These are phyloP conservation scores for Prunella himalayana DNA, from an alignment of 2,113 vertebrate species.

Conservation along the genomic window DNA sequence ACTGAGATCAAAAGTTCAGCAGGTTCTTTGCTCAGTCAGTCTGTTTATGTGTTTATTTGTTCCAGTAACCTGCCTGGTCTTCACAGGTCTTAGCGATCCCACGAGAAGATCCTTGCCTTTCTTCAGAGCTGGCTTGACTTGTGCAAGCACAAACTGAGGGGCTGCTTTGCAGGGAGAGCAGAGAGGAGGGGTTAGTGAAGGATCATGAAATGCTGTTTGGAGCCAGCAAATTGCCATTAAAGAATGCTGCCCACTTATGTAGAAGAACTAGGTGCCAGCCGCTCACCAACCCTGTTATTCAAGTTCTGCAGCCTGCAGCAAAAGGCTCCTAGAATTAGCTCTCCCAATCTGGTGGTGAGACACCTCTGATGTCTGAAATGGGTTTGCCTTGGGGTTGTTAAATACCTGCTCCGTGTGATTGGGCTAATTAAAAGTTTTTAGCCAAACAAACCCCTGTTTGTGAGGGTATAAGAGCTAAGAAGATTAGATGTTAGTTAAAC, in stretches of 20 bases:
- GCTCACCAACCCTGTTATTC: background rate
- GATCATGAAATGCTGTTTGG: background rate
- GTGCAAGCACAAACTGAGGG: background rate
- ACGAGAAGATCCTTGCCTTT: background rate
- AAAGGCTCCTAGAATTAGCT: slow-evolving; percentile 2
- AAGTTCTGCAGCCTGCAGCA: slow-evolving; percentile 10
- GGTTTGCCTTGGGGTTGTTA: slow-evolving; percentile 46
- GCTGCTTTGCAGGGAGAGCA: background rate
- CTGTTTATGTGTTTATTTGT: background rate
- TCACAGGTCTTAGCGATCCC: background rate
- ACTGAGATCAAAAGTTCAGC: background rate
- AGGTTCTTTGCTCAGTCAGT: background rate
- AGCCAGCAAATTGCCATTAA: background rate
- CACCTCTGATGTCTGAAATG: slow-evolving; percentile 29
- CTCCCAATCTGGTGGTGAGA: background rate
- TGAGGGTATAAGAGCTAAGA: slow-evolving; percentile 69
- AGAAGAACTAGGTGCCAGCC: slow-evolving; percentile 48
- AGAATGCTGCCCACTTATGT: slow-evolving; percentile 43
- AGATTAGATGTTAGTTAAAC: slow-evolving; percentile 74
- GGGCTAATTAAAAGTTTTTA: slow-evolving; percentile 61
- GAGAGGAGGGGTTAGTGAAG: background rate
- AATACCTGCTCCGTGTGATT: slow-evolving; percentile 65
- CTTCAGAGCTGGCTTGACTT: background rate
- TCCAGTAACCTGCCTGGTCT: background rate
- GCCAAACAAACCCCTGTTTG: slow-evolving; percentile 68